Base-by-base conservation (phyloP, 2,797 vertebrate genomes). In the Tokudaia muenninki region DNA sequence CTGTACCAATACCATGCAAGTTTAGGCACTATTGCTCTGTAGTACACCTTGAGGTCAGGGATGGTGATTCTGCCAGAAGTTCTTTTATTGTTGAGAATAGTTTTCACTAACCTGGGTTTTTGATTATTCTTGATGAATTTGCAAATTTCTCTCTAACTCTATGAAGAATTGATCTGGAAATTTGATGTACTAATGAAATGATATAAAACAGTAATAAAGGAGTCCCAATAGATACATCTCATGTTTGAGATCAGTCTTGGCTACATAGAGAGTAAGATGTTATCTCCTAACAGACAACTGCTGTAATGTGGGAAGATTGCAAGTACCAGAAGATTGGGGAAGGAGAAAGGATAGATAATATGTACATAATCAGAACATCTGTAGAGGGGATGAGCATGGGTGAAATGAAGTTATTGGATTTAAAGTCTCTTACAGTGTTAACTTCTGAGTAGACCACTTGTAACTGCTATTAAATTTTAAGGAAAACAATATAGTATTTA, bases 391-490 rank as follows among this genome's bases (percentile, higher is more conserved):
- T n/a, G 2, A 13, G 14, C 57, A 44, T 5, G 29, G 55, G 41
- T 29, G 78, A 41, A 24, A 59, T 55, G 26, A 10, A 65, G 22
- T 55, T 13, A 13, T 91, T 29, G 13, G 37, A 84, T 72, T 52
- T 78, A 0, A 10, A 29, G 12, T 10, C 6, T 94, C 11, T 29
- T 61, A 21, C 21, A 80, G 94, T 94, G 61, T 63, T 65, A 57
- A 78, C 50, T 92, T 95, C 41, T 84, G 86, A 94, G 80, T 6
- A 61, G 47, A 74, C 24, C 31, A 55, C 50, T 87, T 86, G 50
- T 79, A 82, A 88, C 77, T 83, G 7, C 21, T 12, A 10, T 17
- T 34, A 55, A 9, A 29, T 52, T 95, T 92, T 81, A 72, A 90
- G 94, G 22, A 86, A 96, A 57, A 26, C 4, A 88, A 31, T 55